phyloP scores from a whole-genome alignment of 2,113 vertebrate species.

The Gallinago paraguaiae region DNA sequence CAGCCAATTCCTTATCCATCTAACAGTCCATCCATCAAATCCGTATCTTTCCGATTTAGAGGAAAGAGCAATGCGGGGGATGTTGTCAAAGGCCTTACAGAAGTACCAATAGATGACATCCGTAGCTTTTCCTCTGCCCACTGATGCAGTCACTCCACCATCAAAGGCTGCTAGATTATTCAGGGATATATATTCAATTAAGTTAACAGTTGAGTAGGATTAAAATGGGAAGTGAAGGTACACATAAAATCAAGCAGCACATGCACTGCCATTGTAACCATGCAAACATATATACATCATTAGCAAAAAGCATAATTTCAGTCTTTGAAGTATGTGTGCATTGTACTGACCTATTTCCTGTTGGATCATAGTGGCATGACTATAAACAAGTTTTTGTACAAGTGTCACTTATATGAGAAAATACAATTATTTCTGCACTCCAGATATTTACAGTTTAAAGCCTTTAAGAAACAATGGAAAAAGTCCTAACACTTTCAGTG shows the following conservation, averaged over 20 bases:
- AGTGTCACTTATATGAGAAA: neutral
- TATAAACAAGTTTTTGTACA: neutral
- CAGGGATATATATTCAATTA: neutral
- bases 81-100: neutral
- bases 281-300: neutral
- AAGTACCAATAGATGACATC: neutral
- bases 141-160: neutral
- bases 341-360: neutral
- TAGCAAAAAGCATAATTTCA: neutral
- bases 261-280: neutral
- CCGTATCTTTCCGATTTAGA: neutral
- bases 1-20: neutral
- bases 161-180: neutral
- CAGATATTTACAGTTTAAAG: neutral
- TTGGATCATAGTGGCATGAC: neutral
- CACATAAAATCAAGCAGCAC: neutral
- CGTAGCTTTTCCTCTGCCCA: neutral
- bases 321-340: neutral
- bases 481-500: neutral
- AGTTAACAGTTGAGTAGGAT: neutral
- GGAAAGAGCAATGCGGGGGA: rapidly evolving
- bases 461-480: neutral
- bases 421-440: neutral
- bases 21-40: neutral
- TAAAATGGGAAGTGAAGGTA: neutral